These are phyloP conservation scores for Zoanthus gigantus DNA, from an alignment of 92 coral and sea anemone genomes.

Conservation along the genomic window DNA sequence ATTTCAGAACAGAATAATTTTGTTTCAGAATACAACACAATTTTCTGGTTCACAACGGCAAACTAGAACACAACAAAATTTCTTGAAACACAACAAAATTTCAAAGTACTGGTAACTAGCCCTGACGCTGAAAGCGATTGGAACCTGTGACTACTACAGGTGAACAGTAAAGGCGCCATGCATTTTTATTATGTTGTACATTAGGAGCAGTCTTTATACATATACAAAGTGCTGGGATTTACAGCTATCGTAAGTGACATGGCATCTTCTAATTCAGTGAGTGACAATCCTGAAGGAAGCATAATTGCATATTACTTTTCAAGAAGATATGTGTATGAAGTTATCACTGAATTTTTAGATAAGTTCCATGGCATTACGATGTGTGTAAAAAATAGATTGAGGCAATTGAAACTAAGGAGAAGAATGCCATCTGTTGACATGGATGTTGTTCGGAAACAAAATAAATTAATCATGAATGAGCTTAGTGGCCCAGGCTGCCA, in stretches of 20 bases:
- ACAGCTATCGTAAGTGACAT: slow-evolving; percentile 1
- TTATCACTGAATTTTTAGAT: slow-evolving; percentile 47
- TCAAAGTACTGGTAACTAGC: background rate
- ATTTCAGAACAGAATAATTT: background rate
- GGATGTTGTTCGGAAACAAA: slow-evolving; percentile 59
- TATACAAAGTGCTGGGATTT: slow-evolving; percentile 19
- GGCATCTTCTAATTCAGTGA: background rate
- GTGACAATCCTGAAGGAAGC: slow-evolving; percentile 13
- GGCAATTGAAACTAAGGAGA: slow-evolving; percentile 58
- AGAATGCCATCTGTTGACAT: slow-evolving; percentile 59
- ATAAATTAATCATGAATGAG: slow-evolving; percentile 22
- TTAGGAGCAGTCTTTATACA: background rate
- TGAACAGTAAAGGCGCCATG: slow-evolving; percentile 12
- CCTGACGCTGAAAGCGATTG: background rate
- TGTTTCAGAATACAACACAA: background rate
- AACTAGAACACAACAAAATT: background rate
- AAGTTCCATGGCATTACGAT: slow-evolving; percentile 59
- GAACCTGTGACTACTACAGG: slow-evolving; percentile 7
- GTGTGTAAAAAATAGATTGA: slow-evolving; percentile 55
- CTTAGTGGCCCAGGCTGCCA: slow-evolving; percentile 62
- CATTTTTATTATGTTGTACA: background rate
- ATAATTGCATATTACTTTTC: slow-evolving; percentile 47
- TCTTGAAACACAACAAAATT: background rate
- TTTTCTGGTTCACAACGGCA: background rate
- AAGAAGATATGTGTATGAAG: slow-evolving; percentile 48